These are phyloP conservation scores for Eulacestoma nigropectus DNA, from an alignment of 2,113 vertebrate genomes.

Conservation along the genomic window DNA sequence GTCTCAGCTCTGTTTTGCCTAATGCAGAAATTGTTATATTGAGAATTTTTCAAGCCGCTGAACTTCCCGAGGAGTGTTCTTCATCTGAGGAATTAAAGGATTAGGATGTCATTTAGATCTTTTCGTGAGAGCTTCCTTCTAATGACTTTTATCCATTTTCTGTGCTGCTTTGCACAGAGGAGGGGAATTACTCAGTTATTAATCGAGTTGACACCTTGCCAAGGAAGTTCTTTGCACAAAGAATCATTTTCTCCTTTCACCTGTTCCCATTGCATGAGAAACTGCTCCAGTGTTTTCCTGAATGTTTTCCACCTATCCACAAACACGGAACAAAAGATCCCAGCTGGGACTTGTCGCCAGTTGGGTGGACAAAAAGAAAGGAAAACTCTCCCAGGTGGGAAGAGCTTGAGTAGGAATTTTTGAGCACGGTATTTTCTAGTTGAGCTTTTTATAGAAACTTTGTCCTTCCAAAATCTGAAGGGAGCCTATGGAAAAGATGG, in stretches of 20 bases:
- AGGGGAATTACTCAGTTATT: not conserved
- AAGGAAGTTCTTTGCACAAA: not conserved
- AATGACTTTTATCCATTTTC: not conserved
- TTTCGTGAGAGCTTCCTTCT: not conserved
- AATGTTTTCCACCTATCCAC: not conserved
- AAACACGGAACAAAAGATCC: rapidly evolving
- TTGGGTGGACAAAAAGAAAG: not conserved
- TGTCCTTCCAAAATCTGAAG: not conserved
- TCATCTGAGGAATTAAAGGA: constrained; percentile 15
- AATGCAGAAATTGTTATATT: not conserved
- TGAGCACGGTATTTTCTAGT: not conserved
- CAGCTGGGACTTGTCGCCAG: not conserved
- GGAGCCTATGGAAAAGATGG: not conserved
- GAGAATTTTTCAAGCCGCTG: not conserved
- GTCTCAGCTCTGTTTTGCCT: not conserved
- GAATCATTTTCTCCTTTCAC: not conserved
- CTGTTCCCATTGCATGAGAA: not conserved
- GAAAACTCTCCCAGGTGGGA: not conserved
- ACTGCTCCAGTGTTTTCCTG: not conserved
- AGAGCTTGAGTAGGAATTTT: not conserved
- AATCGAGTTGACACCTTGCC: not conserved
- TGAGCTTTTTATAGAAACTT: not conserved
- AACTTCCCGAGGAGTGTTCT: not conserved
- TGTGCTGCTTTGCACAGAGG: not conserved
- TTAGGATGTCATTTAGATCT: constrained; percentile 11